A percentile compares a stretch with the other conserved stretches of the same genome.
phyloP scores from a whole-genome alignment of 2,888 invertebrate genomes.

The Aporophyla nigra region DNA sequence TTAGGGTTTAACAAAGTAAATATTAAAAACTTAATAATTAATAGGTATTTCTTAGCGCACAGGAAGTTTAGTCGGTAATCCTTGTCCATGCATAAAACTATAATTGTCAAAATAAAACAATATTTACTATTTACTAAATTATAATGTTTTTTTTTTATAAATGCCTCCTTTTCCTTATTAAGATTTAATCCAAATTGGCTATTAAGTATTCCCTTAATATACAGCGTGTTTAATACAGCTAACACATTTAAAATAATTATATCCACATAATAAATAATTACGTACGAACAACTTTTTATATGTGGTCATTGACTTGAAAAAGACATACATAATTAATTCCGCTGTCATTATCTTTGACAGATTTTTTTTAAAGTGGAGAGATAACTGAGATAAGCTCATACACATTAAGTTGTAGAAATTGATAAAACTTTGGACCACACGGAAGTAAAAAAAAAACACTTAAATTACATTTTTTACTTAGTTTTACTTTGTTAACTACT shows the following conservation, averaged over 20 bases:
- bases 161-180: neutral
- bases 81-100: neutral
- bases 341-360: conserved; percentile 58
- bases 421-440: conserved; percentile 16
- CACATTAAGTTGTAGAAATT: conserved; percentile 15
- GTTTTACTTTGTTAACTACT: neutral
- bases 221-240: conserved; percentile 17
- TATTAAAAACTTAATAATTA: neutral
- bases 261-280: conserved; percentile 52
- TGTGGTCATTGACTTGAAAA: conserved; percentile 70
- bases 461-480: neutral
- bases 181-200: conserved; percentile 17
- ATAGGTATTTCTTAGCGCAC: neutral
- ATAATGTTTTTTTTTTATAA: neutral
- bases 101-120: neutral
- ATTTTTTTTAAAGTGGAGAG: conserved; percentile 41
- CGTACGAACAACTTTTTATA: conserved; percentile 61
- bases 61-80: neutral
- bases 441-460: conserved; percentile 7
- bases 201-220: conserved; percentile 4
- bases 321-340: conserved; percentile 61
- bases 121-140: neutral
- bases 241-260: conserved; percentile 44
- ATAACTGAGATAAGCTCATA: conserved; percentile 2
- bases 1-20: neutral